Base-by-base conservation (phyloP, 1,140 invertebrate genomes). In the Dysdera silvatica region DNA sequence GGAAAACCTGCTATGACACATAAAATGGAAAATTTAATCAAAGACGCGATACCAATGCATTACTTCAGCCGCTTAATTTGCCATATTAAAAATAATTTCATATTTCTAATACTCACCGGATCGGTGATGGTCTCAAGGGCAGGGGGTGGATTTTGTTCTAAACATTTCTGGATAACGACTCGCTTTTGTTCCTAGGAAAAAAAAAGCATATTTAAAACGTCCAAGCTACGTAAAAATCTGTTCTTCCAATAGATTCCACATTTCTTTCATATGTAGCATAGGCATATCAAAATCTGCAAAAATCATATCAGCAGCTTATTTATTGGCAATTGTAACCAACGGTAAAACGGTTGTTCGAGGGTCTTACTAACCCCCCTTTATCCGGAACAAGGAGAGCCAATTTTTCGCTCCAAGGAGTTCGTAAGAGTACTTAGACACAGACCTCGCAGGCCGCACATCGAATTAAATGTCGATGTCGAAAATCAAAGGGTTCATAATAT, bases 131-230 rank as follows among this genome's bases (percentile, higher is more conserved):
- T 56, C 41, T 62, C 60, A 16, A 62, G 12, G 4, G 60, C 32
- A 20, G 67, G 67, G 5, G 65, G 67, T 26, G 67, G 67, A 49
- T 67, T 61, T 12, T 58, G 28, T 14, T 59, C 49, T 23, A 68
- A 47, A 33, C 67, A 68, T 29, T 67, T 67, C 18, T 67, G 48
- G 26, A 68, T 66, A 0, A 68, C 67, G 20, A 54, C 35, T 31
- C 63, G 33, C 31, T 68, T 68, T 12, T 61, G 61, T 31, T 63
- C 62, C 66, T 67, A 52, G 28, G 48, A 65, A 14, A 33, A 31
- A n/a, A 16, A 28, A 57, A 37, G 14, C 23, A 24, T 37, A 10
- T 10, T 37, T 37, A 10, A 10, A 26, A n/a, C 20, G n/a, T n/a
- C 32, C 51, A 33, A 20, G 40, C 40, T 4, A 16, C 37, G 37